Conservation (phyloP, 1,140 invertebrate genomes). For the Drosophila nikananu region DNA sequence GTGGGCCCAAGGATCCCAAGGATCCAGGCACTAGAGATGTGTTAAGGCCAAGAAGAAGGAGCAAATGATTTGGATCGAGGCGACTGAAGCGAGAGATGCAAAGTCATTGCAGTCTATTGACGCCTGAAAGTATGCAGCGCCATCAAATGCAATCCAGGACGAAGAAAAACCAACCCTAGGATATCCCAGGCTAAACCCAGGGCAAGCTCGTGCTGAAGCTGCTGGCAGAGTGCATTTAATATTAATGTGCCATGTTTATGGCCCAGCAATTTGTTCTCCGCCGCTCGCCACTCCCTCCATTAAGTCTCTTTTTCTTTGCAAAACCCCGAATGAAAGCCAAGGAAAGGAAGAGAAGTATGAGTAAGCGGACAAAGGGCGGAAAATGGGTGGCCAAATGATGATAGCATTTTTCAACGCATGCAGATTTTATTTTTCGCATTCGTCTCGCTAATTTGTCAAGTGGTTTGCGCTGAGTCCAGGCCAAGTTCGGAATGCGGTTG, state of each 20-base stretch:
- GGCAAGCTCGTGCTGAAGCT: conserved; percentile 20
- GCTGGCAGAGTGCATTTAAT: conserved; percentile 74
- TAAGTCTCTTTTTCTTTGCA: conserved; percentile 30
- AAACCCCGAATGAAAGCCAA: conserved; percentile 14
- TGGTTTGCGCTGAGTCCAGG: conserved; percentile 12
- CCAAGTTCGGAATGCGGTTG: conserved; percentile 24
- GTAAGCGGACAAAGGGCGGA: background rate
- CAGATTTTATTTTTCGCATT: conserved; percentile 63
- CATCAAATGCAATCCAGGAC: conserved; percentile 41
- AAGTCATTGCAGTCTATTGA: conserved; percentile 79
- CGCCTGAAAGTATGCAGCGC: conserved; percentile 76
- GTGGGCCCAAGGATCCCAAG: conserved; percentile 10
- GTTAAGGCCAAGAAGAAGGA: background rate
- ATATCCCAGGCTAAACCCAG: no score
- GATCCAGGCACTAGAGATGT: conserved; percentile 3
- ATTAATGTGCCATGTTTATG: conserved; percentile 79
- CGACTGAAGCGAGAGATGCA: conserved; percentile 44
- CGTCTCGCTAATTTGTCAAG: conserved; percentile 70
- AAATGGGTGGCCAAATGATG: conserved; percentile 51
- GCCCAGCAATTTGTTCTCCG: conserved; percentile 71
- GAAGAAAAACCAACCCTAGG: background rate
- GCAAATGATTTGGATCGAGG: conserved; percentile 65
- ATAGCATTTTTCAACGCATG: conserved; percentile 70
- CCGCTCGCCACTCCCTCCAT: conserved; percentile 16
- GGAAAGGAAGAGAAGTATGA: conserved; percentile 14